Base-by-base conservation (phyloP, 2,888 invertebrate species). In the Drosophila vallismaia region DNA sequence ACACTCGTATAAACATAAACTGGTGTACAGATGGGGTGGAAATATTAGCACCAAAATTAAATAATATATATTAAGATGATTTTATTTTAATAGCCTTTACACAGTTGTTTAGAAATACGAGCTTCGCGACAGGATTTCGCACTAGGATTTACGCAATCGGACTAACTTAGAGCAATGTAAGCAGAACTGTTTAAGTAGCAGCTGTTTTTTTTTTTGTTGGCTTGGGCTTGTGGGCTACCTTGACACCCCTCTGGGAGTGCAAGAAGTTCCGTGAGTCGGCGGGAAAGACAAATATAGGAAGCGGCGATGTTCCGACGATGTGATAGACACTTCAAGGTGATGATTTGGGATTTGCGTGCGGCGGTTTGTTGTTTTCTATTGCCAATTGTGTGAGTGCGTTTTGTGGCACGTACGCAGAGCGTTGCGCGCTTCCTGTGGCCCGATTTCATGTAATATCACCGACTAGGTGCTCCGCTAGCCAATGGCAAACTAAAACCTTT, bases 311-410 rank as follows among this genome's bases (percentile, higher is more conserved):
- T 33, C 44, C 60, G 52, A 49, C 46, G n/a, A 29, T 62, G 36
- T 46, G 50, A 51, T 50, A 64, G 69, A 53, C 80, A 77, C 72
- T 67, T 83, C 70, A 70, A 70, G 70, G 72, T 70, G 71, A 62
- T n/a, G 48, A 24, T 24, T 49, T 59, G 48, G 36, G 50, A 79
- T 71, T 73, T 54, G 57, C 40, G 12, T 42, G 40, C 19, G 40
- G 40, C 8, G 40, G 12, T 14, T 42, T 42, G 14, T 3, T 14
- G 40, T 53, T 53, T 72, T 19, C 9, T 5, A 4, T 24, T 44
- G 19, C 24, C 10, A 10, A 10, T 9, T 3, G 14, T 50, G 64
- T 50, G 51, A 40, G 44, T 62, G 71, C 63, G 64, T 57, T 31
- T 44, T 62, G 57, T 63, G 71, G 69, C 60, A 71, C 52, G 69